phyloP scores from a whole-genome alignment of 2,797 vertebrate genomes.

The Melanotaenia pygmaea region DNA sequence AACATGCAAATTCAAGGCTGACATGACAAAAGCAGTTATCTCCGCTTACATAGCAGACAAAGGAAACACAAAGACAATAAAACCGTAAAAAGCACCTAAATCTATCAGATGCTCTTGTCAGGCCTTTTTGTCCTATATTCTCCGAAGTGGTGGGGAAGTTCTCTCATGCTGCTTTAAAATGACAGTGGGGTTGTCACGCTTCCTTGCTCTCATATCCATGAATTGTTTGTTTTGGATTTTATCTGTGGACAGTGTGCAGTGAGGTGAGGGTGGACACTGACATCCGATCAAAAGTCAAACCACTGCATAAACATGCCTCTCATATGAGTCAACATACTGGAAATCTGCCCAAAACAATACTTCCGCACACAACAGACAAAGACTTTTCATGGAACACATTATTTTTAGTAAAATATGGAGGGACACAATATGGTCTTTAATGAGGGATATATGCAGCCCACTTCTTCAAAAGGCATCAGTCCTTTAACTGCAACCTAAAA shows the following conservation, averaged over 20 bases:
- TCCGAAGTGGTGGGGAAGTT: slow-evolving; percentile 19
- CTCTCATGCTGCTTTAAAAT: slow-evolving; percentile 3
- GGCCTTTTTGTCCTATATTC: slow-evolving; percentile 50
- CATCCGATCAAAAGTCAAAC: slow-evolving; percentile 32
- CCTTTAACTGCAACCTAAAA: neutral
- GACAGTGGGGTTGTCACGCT: slow-evolving; percentile 23
- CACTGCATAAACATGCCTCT: slow-evolving; percentile 31
- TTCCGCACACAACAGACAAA: neutral
- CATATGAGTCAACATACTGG: slow-evolving; percentile 27
- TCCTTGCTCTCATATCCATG: slow-evolving; percentile 68
- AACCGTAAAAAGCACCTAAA: slow-evolving; percentile 53
- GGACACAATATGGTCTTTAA: neutral
- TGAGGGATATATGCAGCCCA: neutral
- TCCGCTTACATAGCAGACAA: slow-evolving; percentile 39
- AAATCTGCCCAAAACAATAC: slow-evolving; percentile 16
- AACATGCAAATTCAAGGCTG: slow-evolving; percentile 4
- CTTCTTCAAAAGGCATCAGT: neutral
- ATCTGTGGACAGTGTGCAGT: slow-evolving; percentile 31
- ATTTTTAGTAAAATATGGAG: neutral
- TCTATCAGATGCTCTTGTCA: slow-evolving; percentile 58
- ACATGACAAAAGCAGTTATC: slow-evolving; percentile 11
- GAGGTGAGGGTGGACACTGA: slow-evolving; percentile 51
- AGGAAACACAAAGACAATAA: slow-evolving; percentile 49
- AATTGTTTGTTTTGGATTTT: slow-evolving; percentile 71
- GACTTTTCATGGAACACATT: neutral